Evolutionary conservation across 2,113 vertebrate species (phyloP), one percentile per base, ranked within the genome.

Genomic region (Dascyllus trimaculatus): DNA sequence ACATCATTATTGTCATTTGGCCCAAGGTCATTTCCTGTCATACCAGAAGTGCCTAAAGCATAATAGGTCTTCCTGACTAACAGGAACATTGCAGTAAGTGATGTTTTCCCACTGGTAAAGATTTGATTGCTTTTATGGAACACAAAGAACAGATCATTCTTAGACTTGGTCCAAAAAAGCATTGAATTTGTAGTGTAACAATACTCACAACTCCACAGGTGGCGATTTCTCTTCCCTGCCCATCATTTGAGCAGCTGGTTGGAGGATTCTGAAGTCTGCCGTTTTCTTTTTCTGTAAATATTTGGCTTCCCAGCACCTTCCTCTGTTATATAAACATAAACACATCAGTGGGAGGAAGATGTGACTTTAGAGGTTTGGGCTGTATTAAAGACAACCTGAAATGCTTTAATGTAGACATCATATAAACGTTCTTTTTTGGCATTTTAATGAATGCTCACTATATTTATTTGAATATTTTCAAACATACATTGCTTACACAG

Each of bases 261-360:
- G 11, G 57, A 69, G 65, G 64, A 69, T 29, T 78, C 69, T 73
- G 73, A 17, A 22, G 40, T 51, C 49, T 72, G 66, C 66, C 1
- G 43, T 84, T 91, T 76, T 89, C 88, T 76, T 85, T 92, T 18
- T 87, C 88, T 1, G 58, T 43, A 9, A 66, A 73, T 2, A 45
- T 19, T 38, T 92, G 91, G 71, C 80, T 82, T 72, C 89, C 91
- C 54, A 91, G 63, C 38, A 89, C 75, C 60, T 89, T 92, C 73
- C 82, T 89, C 93, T 93, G 89, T 68, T 72, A 53, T 0, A 62
- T 10, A 64, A 66, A 85, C 29, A 62, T n/a, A 66, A 78, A 26
- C 0, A 38, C 0, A 38, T 35, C 21, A 29, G 0, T 18, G 9
- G 2, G 11, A 35, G 10, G 52, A 62, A 1, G 15, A 53, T 5